phyloP scores from a whole-genome alignment of 2,888 invertebrate species.

The Choreutis nemorana region DNA sequence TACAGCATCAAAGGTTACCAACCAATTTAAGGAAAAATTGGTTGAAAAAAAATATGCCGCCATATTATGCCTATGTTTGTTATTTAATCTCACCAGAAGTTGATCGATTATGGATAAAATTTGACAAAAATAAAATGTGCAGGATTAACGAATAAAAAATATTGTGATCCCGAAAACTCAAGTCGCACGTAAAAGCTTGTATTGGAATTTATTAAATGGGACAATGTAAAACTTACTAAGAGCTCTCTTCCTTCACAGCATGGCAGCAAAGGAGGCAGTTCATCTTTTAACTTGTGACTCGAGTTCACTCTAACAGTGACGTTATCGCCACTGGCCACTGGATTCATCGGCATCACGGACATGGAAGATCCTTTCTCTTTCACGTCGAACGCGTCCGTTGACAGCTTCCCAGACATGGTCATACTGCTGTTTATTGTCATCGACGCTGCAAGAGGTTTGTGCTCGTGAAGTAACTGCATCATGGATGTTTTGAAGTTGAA shows the following conservation, averaged over 20 bases:
- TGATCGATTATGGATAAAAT: too few relatives aligned
- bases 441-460: conserved; percentile 22
- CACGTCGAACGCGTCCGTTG: conserved; percentile 33
- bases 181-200: too few relatives aligned
- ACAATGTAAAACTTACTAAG: conserved; percentile 27
- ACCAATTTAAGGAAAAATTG: too few relatives aligned
- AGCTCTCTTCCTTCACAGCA: conserved; percentile 54
- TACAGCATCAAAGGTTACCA: too few relatives aligned
- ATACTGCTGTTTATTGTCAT: conserved; percentile 23
- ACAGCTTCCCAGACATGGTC: conserved; percentile 17
- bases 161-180: too few relatives aligned
- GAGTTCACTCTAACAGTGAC: conserved; percentile 38
- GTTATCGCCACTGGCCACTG: conserved; percentile 56
- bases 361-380: conserved; percentile 46
- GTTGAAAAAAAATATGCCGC: too few relatives aligned
- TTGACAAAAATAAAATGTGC: too few relatives aligned
- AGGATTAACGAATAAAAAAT: too few relatives aligned
- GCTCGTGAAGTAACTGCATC: conserved; percentile 48
- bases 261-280: conserved; percentile 42
- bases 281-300: conserved; percentile 42
- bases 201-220: too few relatives aligned
- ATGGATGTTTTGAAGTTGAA: conserved; percentile 12
- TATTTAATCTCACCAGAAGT: too few relatives aligned
- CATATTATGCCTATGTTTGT: too few relatives aligned
- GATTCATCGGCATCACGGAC: conserved; percentile 40